Evolutionary conservation across 2,888 invertebrate species (phyloP), one percentile per base, ranked within the genome.

Genomic region (Acrobasis consociella): DNA sequence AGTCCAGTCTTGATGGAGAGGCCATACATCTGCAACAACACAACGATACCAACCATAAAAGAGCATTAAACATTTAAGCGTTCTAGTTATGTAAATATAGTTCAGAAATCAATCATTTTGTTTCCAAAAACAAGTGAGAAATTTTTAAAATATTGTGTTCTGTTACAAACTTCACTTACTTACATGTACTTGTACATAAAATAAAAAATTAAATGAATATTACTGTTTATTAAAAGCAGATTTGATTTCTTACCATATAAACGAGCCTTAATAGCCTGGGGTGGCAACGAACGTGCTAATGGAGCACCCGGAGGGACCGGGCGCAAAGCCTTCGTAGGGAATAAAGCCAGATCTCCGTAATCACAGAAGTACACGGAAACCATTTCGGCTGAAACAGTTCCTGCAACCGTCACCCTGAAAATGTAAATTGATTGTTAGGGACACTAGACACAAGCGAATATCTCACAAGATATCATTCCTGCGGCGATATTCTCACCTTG

Each of bases 1-100:
- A 0, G 94, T 93, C 96, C 96, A 96, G 83, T 96, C 95, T 72
- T 87, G 89, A 70, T 94, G 93, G 17, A 90, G 82, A 46, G 94
- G 94, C 73, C 81, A 85, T 56, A 94, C 91, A 70, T 94, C 94
- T 93, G 82, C 49, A 69, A 73, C 71, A 63, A 53, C 5, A 42
- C 16, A 42, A n/a, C 13, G 5, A 39, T 56, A 56, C 13, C 8
- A 56, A 39, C n/a, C 31, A 8, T 31, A 31, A 0, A 31, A 31
- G 22, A 3, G 31, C 31, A 31, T 31, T 31, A 8, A 2, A 31
- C 2, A 31, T 5, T 31, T 31, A 31, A 22, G 22, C 22, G 22
- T 22, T 2, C 22, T 2, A 22, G 3, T 22, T n/a, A n/a, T n/a
- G n/a, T n/a, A n/a, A n/a, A 22, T 3, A 22, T 22, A 22, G 22